Evolutionary conservation across 1,140 invertebrate species (phyloP).

Genomic region (Lordiphosa clarofinis): DNA sequence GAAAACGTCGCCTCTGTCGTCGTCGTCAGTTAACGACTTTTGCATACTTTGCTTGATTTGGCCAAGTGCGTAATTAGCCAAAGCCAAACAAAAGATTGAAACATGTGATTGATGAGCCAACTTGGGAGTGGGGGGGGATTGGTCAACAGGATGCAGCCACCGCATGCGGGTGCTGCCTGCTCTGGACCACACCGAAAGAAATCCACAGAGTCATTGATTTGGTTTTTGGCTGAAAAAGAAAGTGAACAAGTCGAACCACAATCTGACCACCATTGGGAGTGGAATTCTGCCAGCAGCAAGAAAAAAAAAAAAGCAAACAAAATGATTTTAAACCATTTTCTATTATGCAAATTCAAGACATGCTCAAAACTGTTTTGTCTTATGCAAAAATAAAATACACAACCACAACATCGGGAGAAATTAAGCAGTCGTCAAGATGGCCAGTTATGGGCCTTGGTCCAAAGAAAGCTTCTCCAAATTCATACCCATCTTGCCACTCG

Average conservation of each 20-base stretch:
- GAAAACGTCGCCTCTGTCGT: neutral
- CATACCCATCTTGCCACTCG: no score
- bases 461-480: no score
- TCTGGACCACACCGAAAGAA: neutral
- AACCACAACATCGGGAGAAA: neutral
- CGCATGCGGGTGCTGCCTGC: constrained; percentile 7
- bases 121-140: neutral
- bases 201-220: constrained; percentile 11
- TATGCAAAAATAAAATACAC: no score
- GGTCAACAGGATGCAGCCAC: constrained; percentile 2
- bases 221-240: constrained; percentile 12
- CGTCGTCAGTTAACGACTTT: neutral
- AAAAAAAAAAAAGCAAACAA: neutral
- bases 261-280: constrained; percentile 1
- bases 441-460: no score
- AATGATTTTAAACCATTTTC: neutral
- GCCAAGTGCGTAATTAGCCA: neutral
- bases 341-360: constrained; percentile 11
- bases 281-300: constrained; percentile 7
- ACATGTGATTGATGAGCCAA: neutral
- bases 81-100: neutral
- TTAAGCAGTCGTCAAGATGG: neutral
- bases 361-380: constrained; percentile 10
- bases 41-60: neutral
- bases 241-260: constrained; percentile 6